These are phyloP conservation scores for Craseonycteris thonglongyai DNA, from an alignment of 2,113 vertebrate species.

Conservation along the genomic window DNA sequence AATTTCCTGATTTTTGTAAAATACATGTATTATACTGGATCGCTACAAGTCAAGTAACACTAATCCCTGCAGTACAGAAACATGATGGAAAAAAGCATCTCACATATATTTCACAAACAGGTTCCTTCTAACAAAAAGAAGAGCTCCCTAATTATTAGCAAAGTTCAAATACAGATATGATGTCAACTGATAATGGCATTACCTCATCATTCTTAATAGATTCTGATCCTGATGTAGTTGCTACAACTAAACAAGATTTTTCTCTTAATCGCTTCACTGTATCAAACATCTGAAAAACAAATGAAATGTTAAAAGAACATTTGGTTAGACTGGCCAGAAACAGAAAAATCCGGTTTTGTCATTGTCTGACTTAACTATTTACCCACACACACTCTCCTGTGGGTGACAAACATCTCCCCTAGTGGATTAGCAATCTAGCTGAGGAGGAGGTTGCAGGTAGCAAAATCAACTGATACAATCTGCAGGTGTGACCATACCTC, in stretches of 20 bases:
- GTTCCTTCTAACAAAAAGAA: constrained; percentile 2
- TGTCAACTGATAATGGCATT: constrained; percentile 47
- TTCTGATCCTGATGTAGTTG: constrained; percentile 81
- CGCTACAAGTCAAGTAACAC: not conserved
- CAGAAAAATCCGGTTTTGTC: constrained; percentile 5
- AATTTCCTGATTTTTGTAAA: constrained; percentile 28
- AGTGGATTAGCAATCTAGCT: not conserved
- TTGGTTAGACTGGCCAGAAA: not conserved
- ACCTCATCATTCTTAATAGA: constrained; percentile 90
- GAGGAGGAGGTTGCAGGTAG: not conserved
- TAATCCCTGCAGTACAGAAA: not conserved
- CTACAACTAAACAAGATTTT: constrained; percentile 86
- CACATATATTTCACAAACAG: not conserved
- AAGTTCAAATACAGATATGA: constrained; percentile 27
- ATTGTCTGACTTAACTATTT: not conserved
- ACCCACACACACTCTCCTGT: not conserved
- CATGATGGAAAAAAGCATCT: not conserved
- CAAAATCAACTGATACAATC: not conserved
- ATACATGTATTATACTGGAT: not conserved
- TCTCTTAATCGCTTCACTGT: constrained; percentile 92
- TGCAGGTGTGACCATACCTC: not conserved
- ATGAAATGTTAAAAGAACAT: constrained; percentile 58
- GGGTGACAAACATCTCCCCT: not conserved
- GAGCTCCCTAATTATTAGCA: not conserved
- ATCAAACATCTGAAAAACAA: constrained; percentile 91